Conservation (phyloP, 2,888 invertebrate genomes). For the Tachina lurida region DNA sequence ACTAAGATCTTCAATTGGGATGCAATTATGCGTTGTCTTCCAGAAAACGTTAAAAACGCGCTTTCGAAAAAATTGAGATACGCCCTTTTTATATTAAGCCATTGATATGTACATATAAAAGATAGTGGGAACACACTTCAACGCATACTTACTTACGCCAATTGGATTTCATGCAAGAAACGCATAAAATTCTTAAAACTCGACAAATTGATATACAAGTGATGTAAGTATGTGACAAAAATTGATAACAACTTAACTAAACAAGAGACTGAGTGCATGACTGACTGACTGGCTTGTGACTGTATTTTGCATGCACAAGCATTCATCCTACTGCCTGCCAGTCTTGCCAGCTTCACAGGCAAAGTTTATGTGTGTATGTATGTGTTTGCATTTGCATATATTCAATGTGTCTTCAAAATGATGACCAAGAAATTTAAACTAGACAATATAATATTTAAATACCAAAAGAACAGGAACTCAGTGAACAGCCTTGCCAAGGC, state of each 20-base stretch:
- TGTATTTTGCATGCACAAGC: background rate
- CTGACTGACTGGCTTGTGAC: background rate
- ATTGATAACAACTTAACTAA: constrained; percentile 58
- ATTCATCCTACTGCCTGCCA: background rate
- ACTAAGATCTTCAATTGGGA: too few relatives aligned
- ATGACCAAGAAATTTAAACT: constrained; percentile 29
- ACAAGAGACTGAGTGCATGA: background rate
- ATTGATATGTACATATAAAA: background rate
- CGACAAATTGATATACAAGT: constrained; percentile 60
- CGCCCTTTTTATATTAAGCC: too few relatives aligned
- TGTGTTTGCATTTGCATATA: background rate
- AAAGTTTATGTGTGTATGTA: background rate
- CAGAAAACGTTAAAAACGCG: too few relatives aligned
- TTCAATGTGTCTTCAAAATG: constrained; percentile 1
- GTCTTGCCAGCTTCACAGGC: background rate
- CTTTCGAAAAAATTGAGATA: too few relatives aligned
- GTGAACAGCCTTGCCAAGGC: too few relatives aligned
- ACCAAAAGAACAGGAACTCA: background rate
- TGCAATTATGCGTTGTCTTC: too few relatives aligned
- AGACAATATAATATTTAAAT: background rate
- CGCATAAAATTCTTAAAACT: constrained; percentile 47
- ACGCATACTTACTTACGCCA: background rate
- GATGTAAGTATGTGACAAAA: constrained; percentile 62
- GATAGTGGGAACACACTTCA: constrained; percentile 24
- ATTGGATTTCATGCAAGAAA: constrained; percentile 33